Evolutionary conservation across 2,888 invertebrate genomes (phyloP), one percentile per base, ranked within the genome.

Genomic region (Perizoma flavofasciatum): DNA sequence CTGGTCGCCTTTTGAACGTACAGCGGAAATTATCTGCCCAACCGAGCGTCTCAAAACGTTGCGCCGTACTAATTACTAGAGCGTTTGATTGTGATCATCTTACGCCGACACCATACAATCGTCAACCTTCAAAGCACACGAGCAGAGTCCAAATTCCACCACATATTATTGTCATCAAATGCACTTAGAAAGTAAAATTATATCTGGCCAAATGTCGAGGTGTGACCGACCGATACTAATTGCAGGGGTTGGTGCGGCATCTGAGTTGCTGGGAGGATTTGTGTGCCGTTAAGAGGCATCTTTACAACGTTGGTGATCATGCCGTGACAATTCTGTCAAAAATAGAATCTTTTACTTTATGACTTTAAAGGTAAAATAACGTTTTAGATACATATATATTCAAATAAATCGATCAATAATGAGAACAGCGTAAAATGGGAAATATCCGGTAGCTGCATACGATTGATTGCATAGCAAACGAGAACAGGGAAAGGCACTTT

Each of bases 141-240:
- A 49, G 52, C 75, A 81, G 77, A 77, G 81, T 69, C 66, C 68
- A 75, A 69, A 72, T 74, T 86, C 74, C 67, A 60, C 47, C 65
- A 71, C 55, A 55, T 32, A 86, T 88, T 88, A 89, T 88, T 86
- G 88, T 84, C 88, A 86, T 84, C 78, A 83, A 87, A 83, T 83
- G 89, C 89, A 88, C 87, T 90, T 88, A 91, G 83, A 88, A 88
- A 87, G 88, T 84, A 86, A 89, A 91, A 89, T 90, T 88, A 90
- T 90, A 88, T 83, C 83, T 78, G 81, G 79, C 79, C 83, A 77
- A 87, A 89, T 81, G 89, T 85, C 85, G 86, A 88, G 85, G 90
- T 90, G 91, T 91, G 90, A 90, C 89, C 89, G 88, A 85, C 88
- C 91, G 89, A 78, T 86, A 86, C 91, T 92, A 92, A 92, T 92